Evolutionary conservation across 2,797 vertebrate species (phyloP).

Genomic region (Protonibea diacanthus): DNA sequence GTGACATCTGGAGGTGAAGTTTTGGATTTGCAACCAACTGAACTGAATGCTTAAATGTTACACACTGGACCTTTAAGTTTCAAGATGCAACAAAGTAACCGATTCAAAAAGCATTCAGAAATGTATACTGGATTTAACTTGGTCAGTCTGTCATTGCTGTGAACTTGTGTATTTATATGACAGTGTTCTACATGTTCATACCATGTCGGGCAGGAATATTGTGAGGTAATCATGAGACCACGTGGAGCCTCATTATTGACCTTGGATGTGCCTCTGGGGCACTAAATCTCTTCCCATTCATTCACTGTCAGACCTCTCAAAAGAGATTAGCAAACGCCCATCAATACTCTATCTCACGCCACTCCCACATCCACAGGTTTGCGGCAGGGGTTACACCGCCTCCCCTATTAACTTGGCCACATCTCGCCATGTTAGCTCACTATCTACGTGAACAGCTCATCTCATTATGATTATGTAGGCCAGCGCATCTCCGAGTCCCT

Average conservation of each 20-base stretch:
- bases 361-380: slow-evolving; percentile 42
- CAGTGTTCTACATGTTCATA: slow-evolving; percentile 8
- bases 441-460: slow-evolving; percentile 40
- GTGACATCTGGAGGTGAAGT: too few species aligned
- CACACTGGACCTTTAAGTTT: too few species aligned
- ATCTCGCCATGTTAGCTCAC: slow-evolving; percentile 70
- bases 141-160: neutral
- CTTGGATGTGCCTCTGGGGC: slow-evolving; percentile 62
- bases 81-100: neutral
- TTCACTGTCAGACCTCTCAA: slow-evolving; percentile 63
- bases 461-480: slow-evolving; percentile 83
- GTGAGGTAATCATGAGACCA: slow-evolving; percentile 48
- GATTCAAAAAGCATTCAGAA: neutral
- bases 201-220: slow-evolving; percentile 11
- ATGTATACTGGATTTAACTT: neutral
- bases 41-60: too few species aligned
- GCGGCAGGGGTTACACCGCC: slow-evolving; percentile 23
- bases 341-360: slow-evolving; percentile 62
- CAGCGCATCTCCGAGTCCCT: slow-evolving; percentile 51
- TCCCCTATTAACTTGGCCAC: slow-evolving; percentile 51
- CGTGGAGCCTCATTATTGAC: slow-evolving; percentile 63
- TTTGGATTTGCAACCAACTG: too few species aligned
- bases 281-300: slow-evolving; percentile 53
- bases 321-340: slow-evolving; percentile 64
- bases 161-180: neutral